These are phyloP conservation scores for Ptychodera flava DNA, from an alignment of 35 echinoderm and acorn worm species.

Conservation along the genomic window DNA sequence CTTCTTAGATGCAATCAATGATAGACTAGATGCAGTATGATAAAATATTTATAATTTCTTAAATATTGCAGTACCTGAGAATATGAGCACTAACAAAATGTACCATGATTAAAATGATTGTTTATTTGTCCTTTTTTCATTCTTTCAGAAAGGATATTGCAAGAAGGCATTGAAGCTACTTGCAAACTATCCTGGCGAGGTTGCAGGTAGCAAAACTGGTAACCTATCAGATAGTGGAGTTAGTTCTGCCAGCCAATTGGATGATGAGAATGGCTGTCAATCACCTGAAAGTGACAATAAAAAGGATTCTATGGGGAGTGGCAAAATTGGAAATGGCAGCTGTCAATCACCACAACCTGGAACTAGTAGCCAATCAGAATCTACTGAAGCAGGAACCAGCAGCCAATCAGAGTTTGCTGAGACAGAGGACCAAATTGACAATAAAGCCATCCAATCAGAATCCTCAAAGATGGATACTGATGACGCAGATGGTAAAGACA, in stretches of 20 bases:
- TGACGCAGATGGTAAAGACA: not conserved
- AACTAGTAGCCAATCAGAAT: not conserved
- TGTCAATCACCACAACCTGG: too few relatives aligned
- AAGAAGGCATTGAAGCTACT: not conserved
- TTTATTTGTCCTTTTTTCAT: not conserved
- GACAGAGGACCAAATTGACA: constrained; percentile 14
- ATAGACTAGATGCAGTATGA: too few relatives aligned
- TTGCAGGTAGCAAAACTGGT: constrained; percentile 15
- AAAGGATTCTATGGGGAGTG: constrained; percentile 19
- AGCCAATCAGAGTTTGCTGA: constrained; percentile 56
- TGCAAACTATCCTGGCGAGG: constrained; percentile 32
- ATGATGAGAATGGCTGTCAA: constrained; percentile 10
- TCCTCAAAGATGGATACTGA: not conserved
- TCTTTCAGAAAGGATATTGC: constrained; percentile 63
- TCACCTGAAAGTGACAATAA: not conserved
- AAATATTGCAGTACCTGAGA: too few relatives aligned
- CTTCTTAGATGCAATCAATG: too few relatives aligned
- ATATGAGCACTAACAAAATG: too few relatives aligned
- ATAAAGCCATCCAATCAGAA: too few relatives aligned
- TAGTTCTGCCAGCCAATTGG: constrained; percentile 1
- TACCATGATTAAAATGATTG: too few relatives aligned
- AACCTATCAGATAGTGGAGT: constrained; percentile 33
- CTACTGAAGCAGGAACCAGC: not conserved
- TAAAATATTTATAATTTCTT: too few relatives aligned
- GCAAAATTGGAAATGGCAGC: constrained; percentile 2